phyloP scores from a whole-genome alignment of 2,113 vertebrate genomes.

The Oncorhynchus gorbuscha region DNA sequence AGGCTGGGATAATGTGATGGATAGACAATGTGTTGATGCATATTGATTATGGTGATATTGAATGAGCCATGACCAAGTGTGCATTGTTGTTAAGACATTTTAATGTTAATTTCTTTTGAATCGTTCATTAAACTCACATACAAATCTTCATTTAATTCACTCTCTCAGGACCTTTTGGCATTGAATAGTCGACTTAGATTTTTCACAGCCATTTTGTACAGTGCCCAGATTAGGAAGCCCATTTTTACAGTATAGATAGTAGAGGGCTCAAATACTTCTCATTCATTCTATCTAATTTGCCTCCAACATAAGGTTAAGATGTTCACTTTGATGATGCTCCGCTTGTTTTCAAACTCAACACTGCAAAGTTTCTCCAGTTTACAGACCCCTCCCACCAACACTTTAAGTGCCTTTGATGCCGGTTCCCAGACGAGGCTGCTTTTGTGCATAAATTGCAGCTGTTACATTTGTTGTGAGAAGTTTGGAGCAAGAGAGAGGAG shows the following conservation, averaged over 20 bases:
- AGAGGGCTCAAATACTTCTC: background rate
- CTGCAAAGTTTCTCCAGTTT: background rate
- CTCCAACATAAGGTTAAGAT: background rate
- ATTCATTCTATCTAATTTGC: background rate
- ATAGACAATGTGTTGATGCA: background rate
- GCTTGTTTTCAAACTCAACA: slow-evolving; percentile 17
- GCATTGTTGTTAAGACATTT: background rate
- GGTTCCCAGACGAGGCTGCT: slow-evolving; percentile 35
- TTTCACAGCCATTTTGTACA: too few relatives aligned
- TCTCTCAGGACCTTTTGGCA: background rate
- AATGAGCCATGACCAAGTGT: background rate
- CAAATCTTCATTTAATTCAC: background rate
- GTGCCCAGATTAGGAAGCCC: background rate
- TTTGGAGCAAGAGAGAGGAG: slow-evolving; percentile 78
- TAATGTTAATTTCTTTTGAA: background rate
- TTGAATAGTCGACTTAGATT: too few relatives aligned
- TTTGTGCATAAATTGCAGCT: slow-evolving; percentile 82
- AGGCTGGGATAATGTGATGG: background rate
- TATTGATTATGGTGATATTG: background rate
- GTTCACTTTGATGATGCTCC: slow-evolving; percentile 3
- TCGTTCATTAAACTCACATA: background rate
- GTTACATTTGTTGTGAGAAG: slow-evolving; percentile 82
- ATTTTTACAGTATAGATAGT: background rate
- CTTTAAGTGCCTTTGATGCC: too few relatives aligned
- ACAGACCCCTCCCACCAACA: background rate